These are phyloP conservation scores for Gari tellinella DNA, from an alignment of 2,888 invertebrate species.

Conservation along the genomic window DNA sequence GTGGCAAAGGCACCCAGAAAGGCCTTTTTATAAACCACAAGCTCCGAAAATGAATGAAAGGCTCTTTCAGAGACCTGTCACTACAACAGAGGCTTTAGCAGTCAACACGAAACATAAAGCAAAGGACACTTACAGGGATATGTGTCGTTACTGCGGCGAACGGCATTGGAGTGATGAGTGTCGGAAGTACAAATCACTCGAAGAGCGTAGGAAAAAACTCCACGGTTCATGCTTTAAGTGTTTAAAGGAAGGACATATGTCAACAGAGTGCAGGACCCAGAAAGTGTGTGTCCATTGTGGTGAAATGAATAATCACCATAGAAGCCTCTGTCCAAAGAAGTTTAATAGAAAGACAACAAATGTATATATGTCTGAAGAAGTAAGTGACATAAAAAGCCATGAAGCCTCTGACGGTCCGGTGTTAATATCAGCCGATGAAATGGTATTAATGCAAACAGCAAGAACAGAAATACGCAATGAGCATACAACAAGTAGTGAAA, in stretches of 20 bases:
- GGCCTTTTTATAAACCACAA: not conserved
- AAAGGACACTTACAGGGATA: not conserved
- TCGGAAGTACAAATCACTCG: not conserved
- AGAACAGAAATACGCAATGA: constrained; percentile 1
- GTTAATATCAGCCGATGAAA: constrained; percentile 10
- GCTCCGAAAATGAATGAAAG: no score
- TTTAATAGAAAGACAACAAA: not conserved
- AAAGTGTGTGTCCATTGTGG: constrained; percentile 20
- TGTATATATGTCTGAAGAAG: not conserved
- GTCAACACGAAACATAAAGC: no score
- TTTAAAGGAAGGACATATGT: constrained; percentile 10
- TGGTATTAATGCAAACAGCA: constrained; percentile 26
- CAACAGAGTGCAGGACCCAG: constrained; percentile 10
- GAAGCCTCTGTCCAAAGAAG: constrained; percentile 12
- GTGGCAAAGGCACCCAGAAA: not conserved
- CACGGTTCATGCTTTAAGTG: constrained; percentile 6
- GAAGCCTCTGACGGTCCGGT: constrained; percentile 1
- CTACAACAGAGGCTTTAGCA: not conserved
- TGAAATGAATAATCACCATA: constrained; percentile 7
- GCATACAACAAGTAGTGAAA: no score
- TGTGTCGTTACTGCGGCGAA: constrained; percentile 1
- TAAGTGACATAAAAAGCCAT: not conserved
- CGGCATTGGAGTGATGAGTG: constrained; percentile 15
- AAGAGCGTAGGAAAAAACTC: constrained; percentile 1
- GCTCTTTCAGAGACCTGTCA: not conserved